A percentile compares a stretch with the other conserved stretches of the same genome.
phyloP scores from a whole-genome alignment of 2,888 invertebrate genomes.

The Cephus pulcher region DNA sequence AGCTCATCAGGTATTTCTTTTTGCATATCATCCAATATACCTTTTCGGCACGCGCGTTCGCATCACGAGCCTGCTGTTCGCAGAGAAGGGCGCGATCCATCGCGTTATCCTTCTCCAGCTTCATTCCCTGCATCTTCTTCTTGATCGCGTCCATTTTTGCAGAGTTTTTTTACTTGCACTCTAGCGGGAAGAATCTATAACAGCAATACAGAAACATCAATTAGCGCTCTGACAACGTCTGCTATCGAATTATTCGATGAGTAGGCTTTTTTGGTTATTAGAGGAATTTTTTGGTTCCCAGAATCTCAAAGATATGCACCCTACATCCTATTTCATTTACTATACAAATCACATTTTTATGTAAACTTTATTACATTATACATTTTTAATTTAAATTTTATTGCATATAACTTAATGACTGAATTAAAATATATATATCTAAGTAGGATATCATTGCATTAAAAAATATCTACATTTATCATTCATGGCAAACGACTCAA shows the following conservation, averaged over 20 bases:
- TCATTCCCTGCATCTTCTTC: conserved; percentile 99
- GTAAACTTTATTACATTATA: neutral
- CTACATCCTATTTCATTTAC: too few species aligned
- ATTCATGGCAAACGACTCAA: neutral
- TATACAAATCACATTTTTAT: neutral
- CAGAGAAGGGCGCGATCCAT: conserved; percentile 98
- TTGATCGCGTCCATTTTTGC: conserved; percentile 99
- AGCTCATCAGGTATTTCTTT: neutral
- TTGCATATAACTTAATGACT: neutral
- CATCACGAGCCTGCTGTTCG: conserved; percentile 95
- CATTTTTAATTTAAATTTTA: neutral
- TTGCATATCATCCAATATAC: conserved; percentile 49
- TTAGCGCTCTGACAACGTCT: neutral
- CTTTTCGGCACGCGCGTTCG: conserved; percentile 89
- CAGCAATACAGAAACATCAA: conserved; percentile 17
- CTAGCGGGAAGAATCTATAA: conserved; percentile 39
- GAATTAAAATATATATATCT: neutral
- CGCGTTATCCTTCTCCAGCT: conserved; percentile 99
- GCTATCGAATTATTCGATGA: neutral
- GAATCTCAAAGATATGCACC: neutral
- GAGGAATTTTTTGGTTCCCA: neutral
- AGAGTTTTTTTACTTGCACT: conserved; percentile 65
- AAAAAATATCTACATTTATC: neutral
- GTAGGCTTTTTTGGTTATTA: neutral
- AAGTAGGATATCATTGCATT: neutral